Base-by-base conservation (phyloP, 1,140 invertebrate genomes). In the Drosophila nigromelanica region DNA sequence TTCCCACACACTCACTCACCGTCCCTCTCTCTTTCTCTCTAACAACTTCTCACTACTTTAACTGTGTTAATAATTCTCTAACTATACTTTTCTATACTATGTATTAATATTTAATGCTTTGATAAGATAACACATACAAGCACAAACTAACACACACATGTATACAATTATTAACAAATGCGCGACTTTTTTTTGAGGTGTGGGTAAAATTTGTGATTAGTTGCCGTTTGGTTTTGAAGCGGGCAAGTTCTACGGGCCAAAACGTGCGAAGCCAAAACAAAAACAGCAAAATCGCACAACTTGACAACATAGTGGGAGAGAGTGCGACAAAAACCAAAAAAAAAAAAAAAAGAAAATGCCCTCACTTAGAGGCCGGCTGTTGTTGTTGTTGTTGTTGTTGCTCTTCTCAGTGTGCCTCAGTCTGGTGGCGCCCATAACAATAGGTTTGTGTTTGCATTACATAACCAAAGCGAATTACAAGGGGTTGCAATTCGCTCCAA, bases 201-300 rank as follows among this genome's bases (percentile, higher is more conserved):
- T 51, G 42, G 63, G 54, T 63, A 50, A 70, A 60, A 73, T 58
- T 50, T 35, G 27, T 62, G 55, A 82, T 89, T 80, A 89, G 83
- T 89, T 75, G 51, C 48, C 62, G 56, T 80, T 79, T 56, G 69
- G 68, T 69, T 69, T 74, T 62, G 64, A 56, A 21, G 54, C 66
- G 30, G 74, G 24, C 50, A 78, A 75, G 85, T 89, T 68, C 54
- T 51, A 47, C 55, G 39, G 12, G n/a, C 15, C 39, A 39, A 51
- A 27, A 18, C 8, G 18, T 40, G 50, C 18, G 45, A 6, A 67
- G 37, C 40, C n/a, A 5, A 12, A 51, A 67, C 18, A 37, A 40
- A 56, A 55, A 47, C 42, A 21, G 33, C 21, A 47, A 63, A 58
- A 43, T 73, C 64, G 58, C 47, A 60, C 21, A 61, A 55, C 58